Percentiles rank a stretch among this genome's conserved stretches.
These are phyloP conservation scores for Petromus typicus DNA, from an alignment of 2,113 vertebrate genomes.

Conservation along the genomic window DNA sequence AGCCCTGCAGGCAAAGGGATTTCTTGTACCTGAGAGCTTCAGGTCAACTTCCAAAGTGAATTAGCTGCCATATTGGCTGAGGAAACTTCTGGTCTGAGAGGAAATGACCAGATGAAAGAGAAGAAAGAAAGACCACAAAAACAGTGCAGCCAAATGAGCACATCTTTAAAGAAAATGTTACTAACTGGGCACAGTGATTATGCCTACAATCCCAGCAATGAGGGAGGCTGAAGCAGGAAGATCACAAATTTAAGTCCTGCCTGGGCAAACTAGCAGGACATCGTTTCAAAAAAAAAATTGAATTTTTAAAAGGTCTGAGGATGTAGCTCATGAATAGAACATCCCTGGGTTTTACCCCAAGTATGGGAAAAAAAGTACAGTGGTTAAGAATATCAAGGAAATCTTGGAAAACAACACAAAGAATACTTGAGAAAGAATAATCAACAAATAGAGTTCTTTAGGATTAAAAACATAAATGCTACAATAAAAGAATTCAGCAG, in stretches of 20 bases:
- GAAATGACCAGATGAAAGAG: background rate
- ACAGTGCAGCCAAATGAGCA: background rate
- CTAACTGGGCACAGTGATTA: background rate
- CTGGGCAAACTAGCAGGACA: too few species aligned
- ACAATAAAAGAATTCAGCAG: constrained; percentile 27
- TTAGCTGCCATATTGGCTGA: background rate
- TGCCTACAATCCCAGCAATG: background rate
- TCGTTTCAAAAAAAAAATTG: too few species aligned
- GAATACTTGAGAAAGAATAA: background rate
- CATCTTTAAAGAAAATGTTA: background rate
- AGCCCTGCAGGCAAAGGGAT: background rate
- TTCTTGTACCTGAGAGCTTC: background rate
- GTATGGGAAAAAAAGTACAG: background rate
- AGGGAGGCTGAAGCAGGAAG: background rate
- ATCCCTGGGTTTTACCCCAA: background rate
- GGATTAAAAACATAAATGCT: constrained; percentile 20
- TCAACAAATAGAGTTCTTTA: background rate
- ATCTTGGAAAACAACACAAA: constrained; percentile 31
- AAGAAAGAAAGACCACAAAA: background rate
- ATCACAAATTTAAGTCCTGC: background rate
- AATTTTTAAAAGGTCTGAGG: too few species aligned
- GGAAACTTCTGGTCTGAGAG: background rate
- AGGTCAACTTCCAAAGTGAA: background rate
- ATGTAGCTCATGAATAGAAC: background rate
- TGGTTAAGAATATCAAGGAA: background rate